phyloP scores from a whole-genome alignment of 1,140 invertebrate species.

The Aphidius ervi region DNA sequence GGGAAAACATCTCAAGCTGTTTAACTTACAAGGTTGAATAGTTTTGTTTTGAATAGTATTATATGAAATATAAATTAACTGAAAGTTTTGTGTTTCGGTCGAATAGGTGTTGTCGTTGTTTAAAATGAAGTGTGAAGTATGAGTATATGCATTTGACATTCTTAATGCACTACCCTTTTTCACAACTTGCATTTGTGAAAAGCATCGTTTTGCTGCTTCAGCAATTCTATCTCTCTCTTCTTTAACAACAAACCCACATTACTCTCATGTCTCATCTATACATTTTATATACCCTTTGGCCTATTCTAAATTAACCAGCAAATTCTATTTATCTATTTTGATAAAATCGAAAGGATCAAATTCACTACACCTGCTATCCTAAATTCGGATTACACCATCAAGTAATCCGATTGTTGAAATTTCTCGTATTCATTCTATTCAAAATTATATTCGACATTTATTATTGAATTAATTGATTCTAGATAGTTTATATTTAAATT shows the following conservation, averaged over 20 bases:
- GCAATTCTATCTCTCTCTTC: neutral
- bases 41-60: too few species aligned
- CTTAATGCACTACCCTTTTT: slow-evolving; percentile 23
- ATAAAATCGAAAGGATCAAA: slow-evolving; percentile 1
- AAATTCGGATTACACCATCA: slow-evolving; percentile 33
- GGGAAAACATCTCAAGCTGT: too few species aligned
- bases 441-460: slow-evolving; percentile 13
- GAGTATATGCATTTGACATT: slow-evolving; percentile 25
- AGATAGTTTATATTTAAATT: neutral
- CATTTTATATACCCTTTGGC: neutral
- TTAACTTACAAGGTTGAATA: too few species aligned
- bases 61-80: slow-evolving; percentile 16
- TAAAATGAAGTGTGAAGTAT: slow-evolving; percentile 23
- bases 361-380: slow-evolving; percentile 34
- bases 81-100: slow-evolving; percentile 6
- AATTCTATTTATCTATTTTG: neutral
- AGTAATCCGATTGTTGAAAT: slow-evolving; percentile 29
- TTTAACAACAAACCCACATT: too few species aligned
- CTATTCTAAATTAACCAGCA: neutral
- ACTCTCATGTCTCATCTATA: too few species aligned
- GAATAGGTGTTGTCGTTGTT: slow-evolving; percentile 17
- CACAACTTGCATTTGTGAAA: slow-evolving; percentile 7
- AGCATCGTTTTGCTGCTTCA: neutral
- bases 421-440: slow-evolving; percentile 3
- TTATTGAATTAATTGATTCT: slow-evolving; percentile 7